These are phyloP conservation scores for Sylvilagus bachmani DNA, from an alignment of 2,113 vertebrate genomes.

Conservation along the genomic window DNA sequence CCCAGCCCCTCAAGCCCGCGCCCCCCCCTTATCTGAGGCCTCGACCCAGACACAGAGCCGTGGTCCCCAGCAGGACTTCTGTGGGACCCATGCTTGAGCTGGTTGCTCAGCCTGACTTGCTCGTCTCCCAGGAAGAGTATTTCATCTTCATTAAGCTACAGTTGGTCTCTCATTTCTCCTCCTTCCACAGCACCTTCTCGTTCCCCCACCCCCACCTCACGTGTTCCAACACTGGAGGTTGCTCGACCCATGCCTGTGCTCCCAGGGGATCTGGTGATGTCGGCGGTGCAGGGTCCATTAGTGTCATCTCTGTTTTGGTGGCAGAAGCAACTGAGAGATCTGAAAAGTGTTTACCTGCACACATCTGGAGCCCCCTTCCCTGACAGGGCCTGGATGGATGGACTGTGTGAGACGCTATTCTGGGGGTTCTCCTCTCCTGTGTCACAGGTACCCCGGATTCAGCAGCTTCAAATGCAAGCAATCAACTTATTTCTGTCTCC, in stretches of 20 bases:
- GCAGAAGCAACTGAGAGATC: no score
- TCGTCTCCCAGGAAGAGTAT: not conserved
- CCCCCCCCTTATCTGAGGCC: no score
- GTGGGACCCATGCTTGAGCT: not conserved
- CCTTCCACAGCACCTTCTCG: not conserved
- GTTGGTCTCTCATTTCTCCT: accelerated
- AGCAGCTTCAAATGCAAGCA: not conserved
- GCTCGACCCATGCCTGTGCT: accelerated
- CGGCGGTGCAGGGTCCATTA: accelerated
- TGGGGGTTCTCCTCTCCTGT: not conserved
- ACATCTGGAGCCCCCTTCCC: not conserved
- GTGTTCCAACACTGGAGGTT: accelerated
- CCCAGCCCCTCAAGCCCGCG: not conserved
- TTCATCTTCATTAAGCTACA: not conserved
- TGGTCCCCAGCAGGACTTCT: not conserved
- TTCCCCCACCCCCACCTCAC: not conserved
- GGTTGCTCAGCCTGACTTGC: not conserved
- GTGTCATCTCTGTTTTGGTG: accelerated
- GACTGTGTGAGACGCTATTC: not conserved
- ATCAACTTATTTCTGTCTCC: not conserved
- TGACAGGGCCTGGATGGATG: accelerated
- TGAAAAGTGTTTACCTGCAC: accelerated
- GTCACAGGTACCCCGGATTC: accelerated
- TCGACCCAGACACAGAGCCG: not conserved
- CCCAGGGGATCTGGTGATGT: accelerated